Base-by-base conservation (phyloP, 1,140 invertebrate genomes). In the Macrocentrus cingulum region DNA sequence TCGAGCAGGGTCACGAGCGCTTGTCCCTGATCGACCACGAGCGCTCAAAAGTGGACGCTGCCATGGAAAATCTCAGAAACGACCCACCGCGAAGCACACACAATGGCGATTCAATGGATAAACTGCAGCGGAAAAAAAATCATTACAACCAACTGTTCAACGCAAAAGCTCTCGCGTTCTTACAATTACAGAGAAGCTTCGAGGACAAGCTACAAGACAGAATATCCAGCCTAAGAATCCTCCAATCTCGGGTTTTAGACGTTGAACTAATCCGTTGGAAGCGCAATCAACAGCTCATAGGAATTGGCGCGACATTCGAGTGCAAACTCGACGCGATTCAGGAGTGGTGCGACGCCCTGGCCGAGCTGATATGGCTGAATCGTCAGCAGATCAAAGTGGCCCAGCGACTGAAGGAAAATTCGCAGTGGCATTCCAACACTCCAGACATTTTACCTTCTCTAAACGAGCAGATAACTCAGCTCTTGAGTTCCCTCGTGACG, bases 261-360 rank as follows among this genome's bases (percentile, higher is more conserved):
- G 91, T 92, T 41, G 91, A 97, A 76, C 81, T 98, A 2, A 95
- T 95, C 52, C 84, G 84, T 36, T 98, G 96, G 96, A 95, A 96
- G 70, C 82, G 94, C 19, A 90, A 95, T 64, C 96, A 98, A 67
- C 94, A 97, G 65, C 76, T 97, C 22, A 87, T 90, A 16, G 95
- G 95, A 2, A 98, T 97, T 80, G 95, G 95, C 0, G 88, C 90
- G 0, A 83, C 84, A 1, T 92, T 95, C 72, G 89, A 88, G 59
- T 89, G 86, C 53, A 89, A 88, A 72, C 80, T 98, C 29, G 94
- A 97, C 69, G 84, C 86, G 1, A 92, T 98, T 62, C 95, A 98
- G 79, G 89, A 91, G 67, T 97, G 94, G 88, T 96, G 94, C 75
- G 95, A 98, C 74, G 83, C 83, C 65, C 80, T 97, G 15, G 94